phyloP scores from a whole-genome alignment of 2,113 vertebrate species.

The Alligator sinensis region DNA sequence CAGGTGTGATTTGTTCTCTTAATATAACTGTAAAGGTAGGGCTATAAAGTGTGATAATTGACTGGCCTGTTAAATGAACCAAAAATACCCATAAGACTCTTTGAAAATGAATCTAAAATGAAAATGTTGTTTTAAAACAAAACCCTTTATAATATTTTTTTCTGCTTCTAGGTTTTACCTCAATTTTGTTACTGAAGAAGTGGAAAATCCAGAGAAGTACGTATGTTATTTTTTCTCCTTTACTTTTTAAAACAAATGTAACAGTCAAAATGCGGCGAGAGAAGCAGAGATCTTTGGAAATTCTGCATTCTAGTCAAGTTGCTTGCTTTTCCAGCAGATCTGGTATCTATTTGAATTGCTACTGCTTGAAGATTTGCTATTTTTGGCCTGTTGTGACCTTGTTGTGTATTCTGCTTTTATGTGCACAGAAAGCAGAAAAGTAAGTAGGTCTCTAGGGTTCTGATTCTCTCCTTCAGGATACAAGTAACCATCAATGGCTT shows the following conservation, averaged over 20 bases:
- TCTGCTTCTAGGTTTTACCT: constrained; percentile 92
- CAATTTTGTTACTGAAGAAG: constrained; percentile 97
- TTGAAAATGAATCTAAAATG: not conserved
- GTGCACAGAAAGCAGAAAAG: constrained; percentile 51
- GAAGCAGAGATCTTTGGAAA: constrained; percentile 11
- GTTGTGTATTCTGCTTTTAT: constrained; percentile 39
- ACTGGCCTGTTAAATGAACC: not conserved
- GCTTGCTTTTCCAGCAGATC: constrained; percentile 29
- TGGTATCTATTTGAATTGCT: constrained; percentile 52
- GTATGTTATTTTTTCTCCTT: constrained; percentile 56
- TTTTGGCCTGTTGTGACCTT: constrained; percentile 52
- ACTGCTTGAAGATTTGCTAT: constrained; percentile 35
- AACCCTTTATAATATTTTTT: not conserved
- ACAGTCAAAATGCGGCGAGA: not conserved
- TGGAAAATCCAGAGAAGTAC: constrained; percentile 93
- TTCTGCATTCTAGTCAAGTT: constrained; percentile 29
- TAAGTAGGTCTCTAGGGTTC: constrained; percentile 46
- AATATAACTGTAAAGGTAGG: not conserved
- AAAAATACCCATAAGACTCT: not conserved
- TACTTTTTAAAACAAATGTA: not conserved
- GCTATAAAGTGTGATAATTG: not conserved
- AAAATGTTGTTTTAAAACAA: not conserved
- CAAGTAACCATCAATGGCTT: not conserved
- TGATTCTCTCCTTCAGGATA: constrained; percentile 1
- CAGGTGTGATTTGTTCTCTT: not conserved